Conservation (phyloP, 2,888 invertebrate species). For the Lottia scabra region DNA sequence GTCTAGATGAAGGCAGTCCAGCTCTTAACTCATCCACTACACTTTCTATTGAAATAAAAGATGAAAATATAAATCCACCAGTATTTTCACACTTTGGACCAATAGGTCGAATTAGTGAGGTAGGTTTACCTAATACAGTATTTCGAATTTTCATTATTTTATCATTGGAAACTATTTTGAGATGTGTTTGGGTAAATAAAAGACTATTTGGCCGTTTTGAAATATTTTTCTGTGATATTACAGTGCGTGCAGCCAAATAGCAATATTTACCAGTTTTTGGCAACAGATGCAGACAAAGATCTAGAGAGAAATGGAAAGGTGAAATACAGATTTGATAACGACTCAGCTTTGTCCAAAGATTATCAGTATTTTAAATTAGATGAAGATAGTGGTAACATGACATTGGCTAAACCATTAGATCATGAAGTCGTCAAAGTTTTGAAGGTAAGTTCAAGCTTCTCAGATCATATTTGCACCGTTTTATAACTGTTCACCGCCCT, state of each 20-base stretch:
- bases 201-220: background rate
- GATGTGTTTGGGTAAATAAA: too few species aligned
- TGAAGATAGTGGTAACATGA: background rate
- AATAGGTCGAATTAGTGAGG: slow-evolving; percentile 24
- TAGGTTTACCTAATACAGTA: background rate
- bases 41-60: slow-evolving; percentile 80
- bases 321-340: background rate
- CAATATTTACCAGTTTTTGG: slow-evolving; percentile 15
- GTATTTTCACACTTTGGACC: slow-evolving; percentile 30
- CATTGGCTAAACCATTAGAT: background rate
- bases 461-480: too few species aligned
- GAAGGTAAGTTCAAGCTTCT: background rate
- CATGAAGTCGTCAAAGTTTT: background rate
- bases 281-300: slow-evolving; percentile 16
- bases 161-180: too few species aligned
- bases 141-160: too few species aligned
- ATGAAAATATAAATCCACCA: slow-evolving; percentile 92
- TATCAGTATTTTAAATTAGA: slow-evolving; percentile 20
- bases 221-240: background rate
- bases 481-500: too few species aligned
- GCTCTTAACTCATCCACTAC: slow-evolving; percentile 26
- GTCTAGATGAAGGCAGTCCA: slow-evolving; percentile 39
- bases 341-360: slow-evolving; percentile 21
- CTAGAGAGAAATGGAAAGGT: slow-evolving; percentile 10
- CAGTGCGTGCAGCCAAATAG: slow-evolving; percentile 18